Base-by-base conservation (phyloP, 1,140 invertebrate genomes). In the Leptinotarsa defecta region DNA sequence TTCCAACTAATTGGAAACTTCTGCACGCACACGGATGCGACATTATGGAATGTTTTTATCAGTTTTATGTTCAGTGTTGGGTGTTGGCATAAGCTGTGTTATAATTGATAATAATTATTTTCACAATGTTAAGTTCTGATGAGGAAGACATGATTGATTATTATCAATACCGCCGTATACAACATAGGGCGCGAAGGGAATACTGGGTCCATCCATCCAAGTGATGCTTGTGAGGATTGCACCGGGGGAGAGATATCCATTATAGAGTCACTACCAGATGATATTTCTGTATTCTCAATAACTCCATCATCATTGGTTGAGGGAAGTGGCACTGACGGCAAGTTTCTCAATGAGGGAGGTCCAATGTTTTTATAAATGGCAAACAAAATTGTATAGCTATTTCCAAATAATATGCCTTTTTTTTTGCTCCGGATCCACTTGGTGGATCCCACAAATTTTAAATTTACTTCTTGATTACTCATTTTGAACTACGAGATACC, bases 341-440 rank as follows among this genome's bases (percentile, higher is more conserved):
- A 77, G 77, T 80, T 77, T 77, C 63, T 52, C 15, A 65, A 22
- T 65, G 64, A 71, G 22, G 68, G 68, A 68, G 68, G 49, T 62
- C 75, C 48, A 65, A 68, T 78, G 73, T 78, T 77, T 79, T 79
- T 73, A 79, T 77, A 68, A 79, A 80, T 64, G 76, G 76, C 63
- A 76, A 62, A 77, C 62, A 71, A 79, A 80, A 80, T 49, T 79
- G 73, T 74, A 79, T 80, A n/a, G 76, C 76, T 22, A 67, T 48
- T 76, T 65, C 76, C 68, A 80, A 76, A 76, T 80, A 80, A 71
- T 80, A 80, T 49, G 76, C 71, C 48, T 76, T 79, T 77, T 72
- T 80, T 65, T 73, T 74, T 67, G 57, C 61, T 77, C 79, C 78
- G 5, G 48, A 22, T 64, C 71, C 52, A 62, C 70, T 79, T 65